Conservation (phyloP, 2,113 vertebrate genomes). For the Platysternon megacephalum region DNA sequence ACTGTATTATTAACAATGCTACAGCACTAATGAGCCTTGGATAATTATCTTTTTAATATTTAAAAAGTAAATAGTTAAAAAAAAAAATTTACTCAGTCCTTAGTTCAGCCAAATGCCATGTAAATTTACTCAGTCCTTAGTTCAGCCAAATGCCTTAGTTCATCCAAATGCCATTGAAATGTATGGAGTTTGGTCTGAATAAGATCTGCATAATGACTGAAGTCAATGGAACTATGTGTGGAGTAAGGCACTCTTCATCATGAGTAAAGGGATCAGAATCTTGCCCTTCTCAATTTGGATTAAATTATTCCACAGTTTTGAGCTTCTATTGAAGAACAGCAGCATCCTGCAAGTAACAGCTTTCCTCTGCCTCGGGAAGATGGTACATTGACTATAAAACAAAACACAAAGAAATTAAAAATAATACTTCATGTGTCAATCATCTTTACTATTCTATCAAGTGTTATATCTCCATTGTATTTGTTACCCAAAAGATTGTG, state of each 20-base stretch:
- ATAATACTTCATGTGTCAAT: constrained; percentile 10
- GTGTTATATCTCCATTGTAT: constrained; percentile 6
- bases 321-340: background rate
- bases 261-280: background rate
- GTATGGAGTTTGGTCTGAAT: background rate
- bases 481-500: constrained; percentile 1
- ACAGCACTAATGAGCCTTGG: background rate
- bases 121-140: background rate
- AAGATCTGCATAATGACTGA: background rate
- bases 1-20: background rate
- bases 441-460: background rate
- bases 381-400: background rate
- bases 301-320: background rate
- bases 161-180: background rate
- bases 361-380: background rate
- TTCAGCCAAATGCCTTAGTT: background rate
- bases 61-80: background rate
- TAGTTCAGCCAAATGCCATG: background rate
- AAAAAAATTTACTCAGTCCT: background rate
- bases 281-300: background rate
- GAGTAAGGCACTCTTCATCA: background rate
- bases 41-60: background rate
- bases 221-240: background rate
- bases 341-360: background rate
- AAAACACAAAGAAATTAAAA: constrained; percentile 21